phyloP scores from a whole-genome alignment of 2,888 invertebrate genomes.

The Melanophora roralis region DNA sequence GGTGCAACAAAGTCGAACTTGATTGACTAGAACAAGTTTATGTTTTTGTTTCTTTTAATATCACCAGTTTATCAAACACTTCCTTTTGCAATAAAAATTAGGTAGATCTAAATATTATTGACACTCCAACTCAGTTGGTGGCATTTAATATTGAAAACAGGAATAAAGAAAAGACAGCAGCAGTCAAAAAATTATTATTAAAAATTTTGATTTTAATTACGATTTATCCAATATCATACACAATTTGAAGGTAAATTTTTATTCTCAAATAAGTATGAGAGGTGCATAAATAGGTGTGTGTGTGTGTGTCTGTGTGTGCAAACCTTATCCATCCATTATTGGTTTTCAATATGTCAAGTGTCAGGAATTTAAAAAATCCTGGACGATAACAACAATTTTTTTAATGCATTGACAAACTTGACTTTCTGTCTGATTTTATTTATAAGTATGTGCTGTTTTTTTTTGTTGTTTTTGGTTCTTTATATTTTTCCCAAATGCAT shows the following conservation, averaged over 20 bases:
- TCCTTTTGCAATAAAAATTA: constrained; percentile 12
- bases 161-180: constrained; percentile 60
- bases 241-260: not conserved
- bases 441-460: constrained; percentile 1
- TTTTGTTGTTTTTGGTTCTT: constrained; percentile 13
- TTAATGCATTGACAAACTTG: constrained; percentile 56
- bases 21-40: no score
- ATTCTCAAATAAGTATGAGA: no score
- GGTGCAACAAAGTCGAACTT: no score
- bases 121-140: constrained; percentile 73
- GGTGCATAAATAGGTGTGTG: not conserved
- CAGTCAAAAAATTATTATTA: constrained; percentile 45
- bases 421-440: constrained; percentile 58
- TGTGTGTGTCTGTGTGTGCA: not conserved
- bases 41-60: constrained; percentile 39
- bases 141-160: constrained; percentile 72
- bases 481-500: not conserved
- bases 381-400: constrained; percentile 47
- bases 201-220: constrained; percentile 42
- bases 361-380: constrained; percentile 43
- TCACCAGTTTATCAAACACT: constrained; percentile 45
- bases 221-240: not conserved
- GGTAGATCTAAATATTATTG: constrained; percentile 66
- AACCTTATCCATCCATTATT: constrained; percentile 56
- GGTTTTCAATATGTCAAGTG: constrained; percentile 61